These are phyloP conservation scores for Drosophila pallidifrons DNA, from an alignment of 1,140 invertebrate genomes.

Conservation along the genomic window DNA sequence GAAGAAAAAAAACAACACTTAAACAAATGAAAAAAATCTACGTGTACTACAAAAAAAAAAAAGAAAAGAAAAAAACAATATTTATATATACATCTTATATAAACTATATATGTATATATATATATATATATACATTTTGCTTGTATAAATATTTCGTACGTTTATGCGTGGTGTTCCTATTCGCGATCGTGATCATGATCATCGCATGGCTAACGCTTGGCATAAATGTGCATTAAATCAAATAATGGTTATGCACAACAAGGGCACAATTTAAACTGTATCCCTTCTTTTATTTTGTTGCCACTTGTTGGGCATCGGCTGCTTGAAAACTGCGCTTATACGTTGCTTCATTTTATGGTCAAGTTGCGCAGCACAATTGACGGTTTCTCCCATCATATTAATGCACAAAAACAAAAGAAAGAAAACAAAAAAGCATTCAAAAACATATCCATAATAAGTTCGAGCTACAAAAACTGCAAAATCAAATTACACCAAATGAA, in stretches of 20 bases:
- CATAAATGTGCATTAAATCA: slow-evolving; percentile 41
- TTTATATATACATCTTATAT: slow-evolving; percentile 63
- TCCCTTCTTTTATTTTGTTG: neutral
- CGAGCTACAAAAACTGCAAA: slow-evolving; percentile 12
- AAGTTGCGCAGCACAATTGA: slow-evolving; percentile 24
- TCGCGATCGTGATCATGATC: slow-evolving; percentile 36
- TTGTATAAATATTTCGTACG: slow-evolving; percentile 76
- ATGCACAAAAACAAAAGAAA: slow-evolving; percentile 3
- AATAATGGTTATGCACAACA: slow-evolving; percentile 37
- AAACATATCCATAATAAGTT: slow-evolving; percentile 40
- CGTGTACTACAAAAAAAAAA: slow-evolving; percentile 68
- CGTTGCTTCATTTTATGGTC: slow-evolving; percentile 30
- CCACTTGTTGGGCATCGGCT: slow-evolving; percentile 47
- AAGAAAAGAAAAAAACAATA: slow-evolving; percentile 41
- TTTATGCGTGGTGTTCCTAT: slow-evolving; percentile 50
- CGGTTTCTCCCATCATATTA: slow-evolving; percentile 41
- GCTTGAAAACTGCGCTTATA: slow-evolving; percentile 35
- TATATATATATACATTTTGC: slow-evolving; percentile 72
- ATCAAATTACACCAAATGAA: slow-evolving; percentile 13
- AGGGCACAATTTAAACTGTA: slow-evolving; percentile 34
- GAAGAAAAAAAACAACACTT: slow-evolving; percentile 43
- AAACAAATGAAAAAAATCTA: slow-evolving; percentile 61
- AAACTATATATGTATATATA: slow-evolving; percentile 47
- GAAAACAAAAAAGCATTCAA: slow-evolving; percentile 19
- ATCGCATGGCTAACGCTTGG: slow-evolving; percentile 34